Conservation (phyloP, 2,113 vertebrate genomes). For the Cervus canadensis region DNA sequence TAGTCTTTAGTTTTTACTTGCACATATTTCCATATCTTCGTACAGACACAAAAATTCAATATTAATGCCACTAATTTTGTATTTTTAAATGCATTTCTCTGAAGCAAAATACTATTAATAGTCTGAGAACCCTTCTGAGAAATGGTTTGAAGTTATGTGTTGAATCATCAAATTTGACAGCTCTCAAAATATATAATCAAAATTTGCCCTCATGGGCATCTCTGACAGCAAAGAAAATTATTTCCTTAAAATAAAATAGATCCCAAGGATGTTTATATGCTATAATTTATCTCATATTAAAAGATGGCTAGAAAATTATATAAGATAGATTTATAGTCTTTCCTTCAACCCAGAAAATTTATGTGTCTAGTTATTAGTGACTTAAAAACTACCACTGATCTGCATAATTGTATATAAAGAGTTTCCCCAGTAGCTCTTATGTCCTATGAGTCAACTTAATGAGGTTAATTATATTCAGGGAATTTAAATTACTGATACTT, state of each 20-base stretch:
- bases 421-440: slow-evolving; percentile 55
- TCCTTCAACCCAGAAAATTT: slow-evolving; percentile 61
- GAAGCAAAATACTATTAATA: slow-evolving; percentile 29
- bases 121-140: slow-evolving; percentile 45
- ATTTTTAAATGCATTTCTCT: slow-evolving; percentile 16
- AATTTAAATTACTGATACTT: slow-evolving; percentile 61
- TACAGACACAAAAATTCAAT: slow-evolving; percentile 29
- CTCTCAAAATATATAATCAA: slow-evolving; percentile 59
- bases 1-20: slow-evolving; percentile 44
- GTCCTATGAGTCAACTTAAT: slow-evolving; percentile 45
- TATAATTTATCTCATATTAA: slow-evolving; percentile 61
- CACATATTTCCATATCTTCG: background rate
- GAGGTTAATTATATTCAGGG: slow-evolving; percentile 54
- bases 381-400: slow-evolving; percentile 56
- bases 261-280: slow-evolving; percentile 51
- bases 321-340: slow-evolving; percentile 59
- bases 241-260: slow-evolving; percentile 60
- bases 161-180: slow-evolving; percentile 56
- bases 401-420: slow-evolving; percentile 60
- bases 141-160: slow-evolving; percentile 50
- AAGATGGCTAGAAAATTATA: slow-evolving; percentile 57
- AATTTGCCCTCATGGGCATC: slow-evolving; percentile 28
- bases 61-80: slow-evolving; percentile 15
- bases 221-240: slow-evolving; percentile 63
- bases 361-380: slow-evolving; percentile 57